phyloP scores from a whole-genome alignment of 1,140 invertebrate species.

The Ruditapes philippinarum region DNA sequence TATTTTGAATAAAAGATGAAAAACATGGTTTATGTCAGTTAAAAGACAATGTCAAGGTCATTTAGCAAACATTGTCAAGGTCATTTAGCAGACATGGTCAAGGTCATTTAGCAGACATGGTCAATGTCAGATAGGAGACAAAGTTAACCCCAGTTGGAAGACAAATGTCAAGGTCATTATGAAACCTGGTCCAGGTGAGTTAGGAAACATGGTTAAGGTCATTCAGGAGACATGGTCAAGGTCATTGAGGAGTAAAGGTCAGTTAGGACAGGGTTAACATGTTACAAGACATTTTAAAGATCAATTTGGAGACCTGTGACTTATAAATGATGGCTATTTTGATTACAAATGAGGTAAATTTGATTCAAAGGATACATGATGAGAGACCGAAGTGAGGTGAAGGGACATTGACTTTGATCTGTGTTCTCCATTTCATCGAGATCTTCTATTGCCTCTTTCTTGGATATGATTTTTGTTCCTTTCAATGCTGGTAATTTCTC shows the following conservation, averaged over 20 bases:
- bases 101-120: neutral
- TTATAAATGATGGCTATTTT: no score
- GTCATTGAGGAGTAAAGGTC: neutral
- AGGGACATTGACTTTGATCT: neutral
- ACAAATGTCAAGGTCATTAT: neutral
- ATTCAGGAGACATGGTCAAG: neutral
- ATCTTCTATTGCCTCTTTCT: neutral
- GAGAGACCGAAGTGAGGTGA: neutral
- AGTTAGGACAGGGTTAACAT: neutral
- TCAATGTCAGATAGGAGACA: neutral
- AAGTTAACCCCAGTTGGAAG: neutral
- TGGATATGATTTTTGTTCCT: neutral
- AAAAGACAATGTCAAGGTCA: no score
- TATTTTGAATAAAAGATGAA: no score
- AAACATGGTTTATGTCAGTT: no score
- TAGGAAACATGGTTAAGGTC: neutral
- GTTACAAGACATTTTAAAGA: no score
- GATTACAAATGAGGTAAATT: no score
- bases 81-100: neutral
- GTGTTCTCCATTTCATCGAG: neutral
- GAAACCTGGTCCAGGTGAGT: neutral
- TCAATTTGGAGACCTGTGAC: no score
- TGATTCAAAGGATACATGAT: slow-evolving; percentile 31
- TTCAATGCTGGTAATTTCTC: slow-evolving; percentile 1
- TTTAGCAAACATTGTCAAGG: neutral